phyloP scores from a whole-genome alignment of 2,888 invertebrate genomes.

The Eretmocerus hayati region DNA sequence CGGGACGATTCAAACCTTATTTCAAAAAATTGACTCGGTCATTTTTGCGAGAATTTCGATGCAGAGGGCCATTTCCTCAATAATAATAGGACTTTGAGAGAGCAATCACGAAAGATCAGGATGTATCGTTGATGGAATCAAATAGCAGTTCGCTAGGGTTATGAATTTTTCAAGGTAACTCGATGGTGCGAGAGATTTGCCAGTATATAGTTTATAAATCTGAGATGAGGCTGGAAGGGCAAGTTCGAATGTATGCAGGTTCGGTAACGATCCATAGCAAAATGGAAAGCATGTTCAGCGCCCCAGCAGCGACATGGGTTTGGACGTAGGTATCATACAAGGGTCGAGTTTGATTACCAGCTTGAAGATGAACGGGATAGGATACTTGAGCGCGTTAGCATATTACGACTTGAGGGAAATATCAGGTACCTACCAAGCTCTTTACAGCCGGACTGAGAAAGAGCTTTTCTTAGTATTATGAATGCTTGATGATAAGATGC shows the following conservation, averaged over 20 bases:
- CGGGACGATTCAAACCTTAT: too few species aligned
- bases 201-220: conserved; percentile 3
- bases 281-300: conserved; percentile 14
- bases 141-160: too few species aligned
- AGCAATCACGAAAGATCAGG: too few species aligned
- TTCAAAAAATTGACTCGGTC: too few species aligned
- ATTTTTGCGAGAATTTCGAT: too few species aligned
- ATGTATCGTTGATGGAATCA: too few species aligned
- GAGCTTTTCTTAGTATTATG: neutral
- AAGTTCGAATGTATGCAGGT: conserved; percentile 7
- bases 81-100: too few species aligned
- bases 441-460: conserved; percentile 23
- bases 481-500: neutral
- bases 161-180: conserved; percentile 6
- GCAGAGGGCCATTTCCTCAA: too few species aligned
- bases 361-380: conserved; percentile 23
- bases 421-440: conserved; percentile 29
- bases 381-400: conserved; percentile 25
- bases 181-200: neutral
- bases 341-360: conserved; percentile 34
- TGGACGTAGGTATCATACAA: conserved; percentile 12
- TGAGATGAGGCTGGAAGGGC: conserved; percentile 1
- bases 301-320: neutral
- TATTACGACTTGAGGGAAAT: conserved; percentile 33
- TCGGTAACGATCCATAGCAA: conserved; percentile 14